Conservation (phyloP, 2,888 invertebrate genomes). For the Elegia similella region DNA sequence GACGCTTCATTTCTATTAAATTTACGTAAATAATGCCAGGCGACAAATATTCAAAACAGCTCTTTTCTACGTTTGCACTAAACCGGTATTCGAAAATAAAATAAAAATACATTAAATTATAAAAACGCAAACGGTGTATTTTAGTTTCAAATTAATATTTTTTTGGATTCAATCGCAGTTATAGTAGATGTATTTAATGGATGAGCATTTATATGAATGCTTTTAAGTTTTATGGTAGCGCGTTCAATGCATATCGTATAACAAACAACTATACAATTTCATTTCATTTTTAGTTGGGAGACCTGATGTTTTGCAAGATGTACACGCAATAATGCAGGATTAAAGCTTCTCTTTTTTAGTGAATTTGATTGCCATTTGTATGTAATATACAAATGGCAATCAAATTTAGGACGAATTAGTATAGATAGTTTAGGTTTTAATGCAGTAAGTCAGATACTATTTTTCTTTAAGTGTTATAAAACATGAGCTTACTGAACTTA, state of each 20-base stretch:
- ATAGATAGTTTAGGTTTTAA: no score
- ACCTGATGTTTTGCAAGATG: no score
- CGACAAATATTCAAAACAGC: slow-evolving; percentile 30
- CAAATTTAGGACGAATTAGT: no score
- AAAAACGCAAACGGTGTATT: slow-evolving; percentile 1
- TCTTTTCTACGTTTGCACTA: slow-evolving; percentile 3
- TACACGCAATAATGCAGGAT: no score
- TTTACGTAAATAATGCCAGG: slow-evolving; percentile 52
- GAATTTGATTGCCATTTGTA: no score
- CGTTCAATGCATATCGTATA: neutral
- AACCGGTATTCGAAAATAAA: neutral
- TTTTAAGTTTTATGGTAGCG: neutral
- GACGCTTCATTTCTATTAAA: slow-evolving; percentile 53
- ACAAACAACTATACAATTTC: neutral
- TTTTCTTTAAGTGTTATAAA: no score
- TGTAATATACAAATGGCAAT: no score
- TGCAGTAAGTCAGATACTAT: no score
- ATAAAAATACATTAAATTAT: slow-evolving; percentile 5
- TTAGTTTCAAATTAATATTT: neutral
- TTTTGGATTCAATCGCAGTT: slow-evolving; percentile 8
- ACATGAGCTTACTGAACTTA: no score
- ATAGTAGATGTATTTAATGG: neutral
- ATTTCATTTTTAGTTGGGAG: neutral
- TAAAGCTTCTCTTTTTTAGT: no score
- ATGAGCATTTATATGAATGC: neutral